Evolutionary conservation across 2,888 invertebrate genomes (phyloP).

Genomic region (Eilema depressum): DNA sequence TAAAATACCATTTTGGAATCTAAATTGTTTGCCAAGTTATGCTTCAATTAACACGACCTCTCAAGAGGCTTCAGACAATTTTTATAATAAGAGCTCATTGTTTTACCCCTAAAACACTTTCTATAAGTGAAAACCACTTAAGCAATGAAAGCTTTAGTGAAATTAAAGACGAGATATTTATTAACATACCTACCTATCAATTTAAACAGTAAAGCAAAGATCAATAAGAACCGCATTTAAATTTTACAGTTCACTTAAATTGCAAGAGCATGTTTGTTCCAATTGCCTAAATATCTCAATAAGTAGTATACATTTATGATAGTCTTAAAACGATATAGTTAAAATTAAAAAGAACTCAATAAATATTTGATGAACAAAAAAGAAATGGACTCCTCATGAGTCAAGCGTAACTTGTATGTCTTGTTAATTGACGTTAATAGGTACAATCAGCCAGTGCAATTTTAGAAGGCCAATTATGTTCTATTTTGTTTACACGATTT

Average conservation of each 20-base stretch:
- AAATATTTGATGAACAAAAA: constrained; percentile 35
- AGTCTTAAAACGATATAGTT: constrained; percentile 17
- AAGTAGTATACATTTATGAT: neutral
- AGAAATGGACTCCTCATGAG: constrained; percentile 45
- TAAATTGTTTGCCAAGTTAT: neutral
- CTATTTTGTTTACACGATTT: constrained; percentile 51
- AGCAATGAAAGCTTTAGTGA: constrained; percentile 3
- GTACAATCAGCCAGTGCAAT: constrained; percentile 52
- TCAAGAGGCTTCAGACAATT: neutral
- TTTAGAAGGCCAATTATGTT: constrained; percentile 54
- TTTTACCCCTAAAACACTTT: neutral
- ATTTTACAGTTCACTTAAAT: constrained; percentile 3
- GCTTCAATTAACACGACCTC: neutral
- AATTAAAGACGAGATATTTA: neutral
- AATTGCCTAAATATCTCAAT: constrained; percentile 7
- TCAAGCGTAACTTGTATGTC: constrained; percentile 48
- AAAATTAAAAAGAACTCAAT: constrained; percentile 23
- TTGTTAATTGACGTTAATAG: constrained; percentile 53
- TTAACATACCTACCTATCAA: neutral
- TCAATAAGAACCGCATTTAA: neutral
- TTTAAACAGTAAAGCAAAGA: neutral
- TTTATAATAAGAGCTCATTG: neutral
- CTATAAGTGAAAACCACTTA: constrained; percentile 2
- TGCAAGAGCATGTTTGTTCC: neutral
- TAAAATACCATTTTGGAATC: neutral